Conservation (phyloP, 2,797 vertebrate genomes). For the Neomorphus geoffroyi region DNA sequence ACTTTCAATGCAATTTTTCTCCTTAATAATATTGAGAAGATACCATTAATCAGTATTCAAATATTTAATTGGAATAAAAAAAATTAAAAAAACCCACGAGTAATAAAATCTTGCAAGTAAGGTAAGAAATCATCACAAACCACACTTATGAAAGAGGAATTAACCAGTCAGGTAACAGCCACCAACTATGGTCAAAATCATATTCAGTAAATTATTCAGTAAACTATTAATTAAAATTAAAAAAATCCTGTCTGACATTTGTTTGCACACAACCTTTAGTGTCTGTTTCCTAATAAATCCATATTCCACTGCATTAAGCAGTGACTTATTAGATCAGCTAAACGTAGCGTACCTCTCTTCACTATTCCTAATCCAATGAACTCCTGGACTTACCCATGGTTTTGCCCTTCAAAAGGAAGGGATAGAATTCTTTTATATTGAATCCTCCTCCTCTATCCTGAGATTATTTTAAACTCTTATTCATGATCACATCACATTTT, state of each 20-base stretch:
- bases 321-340: background rate
- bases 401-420: background rate
- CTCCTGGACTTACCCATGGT: background rate
- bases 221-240: background rate
- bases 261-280: background rate
- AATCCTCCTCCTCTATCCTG: background rate
- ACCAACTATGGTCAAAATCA: background rate
- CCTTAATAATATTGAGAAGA: background rate
- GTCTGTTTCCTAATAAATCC: background rate
- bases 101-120: background rate
- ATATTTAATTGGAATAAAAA: background rate
- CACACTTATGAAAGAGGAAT: background rate
- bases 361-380: background rate
- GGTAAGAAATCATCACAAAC: background rate
- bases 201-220: background rate
- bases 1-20: background rate
- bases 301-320: background rate
- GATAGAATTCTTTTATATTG: background rate
- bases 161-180: background rate
- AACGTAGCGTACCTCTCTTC: background rate
- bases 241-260: background rate
- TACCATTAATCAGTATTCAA: background rate
- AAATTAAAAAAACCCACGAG: accelerated
- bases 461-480: background rate
- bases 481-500: background rate